A percentile compares a stretch with the other conserved stretches of the same genome.
Evolutionary conservation across 1,140 invertebrate genomes (phyloP).

Genomic region (Drosophila orosa): DNA sequence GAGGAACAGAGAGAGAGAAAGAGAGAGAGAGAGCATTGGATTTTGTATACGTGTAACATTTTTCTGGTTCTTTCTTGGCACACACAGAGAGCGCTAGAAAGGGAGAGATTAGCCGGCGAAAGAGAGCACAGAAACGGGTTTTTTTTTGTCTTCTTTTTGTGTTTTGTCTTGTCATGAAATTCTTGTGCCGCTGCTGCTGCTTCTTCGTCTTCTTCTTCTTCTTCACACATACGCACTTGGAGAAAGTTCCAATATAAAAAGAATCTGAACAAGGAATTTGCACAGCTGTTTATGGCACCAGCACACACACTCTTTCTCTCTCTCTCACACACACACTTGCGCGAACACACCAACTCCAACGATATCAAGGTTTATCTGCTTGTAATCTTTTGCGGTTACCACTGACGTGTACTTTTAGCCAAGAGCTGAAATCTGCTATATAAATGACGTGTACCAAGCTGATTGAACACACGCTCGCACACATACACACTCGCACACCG

Average conservation of each 20-base stretch:
- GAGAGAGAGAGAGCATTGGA: constrained; percentile 15
- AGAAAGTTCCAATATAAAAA: constrained; percentile 56
- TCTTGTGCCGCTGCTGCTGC: constrained; percentile 1
- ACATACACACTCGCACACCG: constrained; percentile 18
- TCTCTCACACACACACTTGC: not conserved
- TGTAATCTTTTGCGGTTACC: constrained; percentile 24
- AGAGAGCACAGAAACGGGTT: constrained; percentile 51
- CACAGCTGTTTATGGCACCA: constrained; percentile 53
- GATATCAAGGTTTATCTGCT: constrained; percentile 20
- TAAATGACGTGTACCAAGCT: constrained; percentile 73
- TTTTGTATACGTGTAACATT: constrained; percentile 80
- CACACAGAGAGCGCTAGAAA: constrained; percentile 6
- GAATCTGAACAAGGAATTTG: constrained; percentile 32
- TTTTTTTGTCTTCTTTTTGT: constrained; percentile 18
- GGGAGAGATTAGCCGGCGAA: constrained; percentile 32
- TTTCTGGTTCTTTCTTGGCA: constrained; percentile 71
- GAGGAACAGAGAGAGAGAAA: constrained; percentile 3
- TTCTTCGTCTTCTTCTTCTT: constrained; percentile 1
- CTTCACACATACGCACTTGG: constrained; percentile 24
- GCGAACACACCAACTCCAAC: not conserved
- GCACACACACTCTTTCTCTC: not conserved
- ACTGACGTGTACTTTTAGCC: constrained; percentile 62
- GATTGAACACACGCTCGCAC: constrained; percentile 55
- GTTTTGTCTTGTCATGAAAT: constrained; percentile 13
- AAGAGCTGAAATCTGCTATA: constrained; percentile 49